phyloP scores from a whole-genome alignment of 1,140 invertebrate genomes.

The Heliconius eleuchia region DNA sequence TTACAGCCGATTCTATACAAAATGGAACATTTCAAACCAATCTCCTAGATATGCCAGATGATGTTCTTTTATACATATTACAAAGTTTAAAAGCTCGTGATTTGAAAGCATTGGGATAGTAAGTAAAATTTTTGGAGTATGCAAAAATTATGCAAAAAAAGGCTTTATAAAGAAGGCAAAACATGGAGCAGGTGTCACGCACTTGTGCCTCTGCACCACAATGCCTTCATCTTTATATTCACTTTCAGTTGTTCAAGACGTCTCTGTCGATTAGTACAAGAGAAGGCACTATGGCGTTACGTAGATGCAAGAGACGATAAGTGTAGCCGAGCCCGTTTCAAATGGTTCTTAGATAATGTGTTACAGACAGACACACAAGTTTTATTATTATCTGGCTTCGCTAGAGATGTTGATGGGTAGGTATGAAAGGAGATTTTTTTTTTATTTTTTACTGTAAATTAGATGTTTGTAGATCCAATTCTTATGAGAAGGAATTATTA shows the following conservation, averaged over 20 bases:
- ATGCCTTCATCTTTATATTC: neutral
- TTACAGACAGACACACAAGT: constrained; percentile 46
- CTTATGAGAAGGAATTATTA: too few relatives aligned
- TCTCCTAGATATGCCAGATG: constrained; percentile 71
- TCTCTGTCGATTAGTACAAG: constrained; percentile 54
- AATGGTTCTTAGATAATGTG: constrained; percentile 52
- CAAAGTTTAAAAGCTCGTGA: constrained; percentile 56
- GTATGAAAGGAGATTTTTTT: constrained; percentile 6
- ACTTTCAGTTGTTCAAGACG: constrained; percentile 60
- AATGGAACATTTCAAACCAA: constrained; percentile 16
- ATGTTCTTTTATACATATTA: constrained; percentile 71
- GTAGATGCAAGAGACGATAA: constrained; percentile 54
- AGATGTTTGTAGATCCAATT: too few relatives aligned
- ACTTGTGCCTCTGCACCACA: too few relatives aligned
- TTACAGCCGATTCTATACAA: neutral
- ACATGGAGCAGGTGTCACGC: too few relatives aligned
- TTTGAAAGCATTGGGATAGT: constrained; percentile 74
- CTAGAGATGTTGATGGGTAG: constrained; percentile 45
- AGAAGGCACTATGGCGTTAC: constrained; percentile 61
- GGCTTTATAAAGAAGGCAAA: too few relatives aligned
- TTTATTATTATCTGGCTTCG: constrained; percentile 53
- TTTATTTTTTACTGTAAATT: neutral
- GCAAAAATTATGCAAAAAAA: too few relatives aligned
- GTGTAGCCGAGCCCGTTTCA: constrained; percentile 42
- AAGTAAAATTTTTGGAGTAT: constrained; percentile 42